Conservation (phyloP, 1,140 invertebrate species). For the Helicoverpa armigera region DNA sequence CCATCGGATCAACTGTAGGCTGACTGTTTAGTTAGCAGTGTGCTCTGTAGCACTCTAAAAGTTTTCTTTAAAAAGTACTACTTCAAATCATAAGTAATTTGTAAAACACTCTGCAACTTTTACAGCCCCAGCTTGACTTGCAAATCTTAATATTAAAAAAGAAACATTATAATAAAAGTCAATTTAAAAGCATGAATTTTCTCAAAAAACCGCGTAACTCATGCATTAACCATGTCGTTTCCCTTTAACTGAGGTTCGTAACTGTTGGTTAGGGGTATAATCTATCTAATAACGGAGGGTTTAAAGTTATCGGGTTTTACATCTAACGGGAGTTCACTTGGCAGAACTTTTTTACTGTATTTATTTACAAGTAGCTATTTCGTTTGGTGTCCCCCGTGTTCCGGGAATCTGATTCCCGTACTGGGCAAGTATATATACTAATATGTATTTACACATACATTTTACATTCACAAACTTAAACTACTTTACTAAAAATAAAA, state of each 20-base stretch:
- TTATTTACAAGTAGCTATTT: neutral
- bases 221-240: conserved; percentile 25
- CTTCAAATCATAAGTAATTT: no score
- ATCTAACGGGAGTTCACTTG: conserved; percentile 1
- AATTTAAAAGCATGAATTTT: conserved; percentile 17
- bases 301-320: conserved; percentile 26
- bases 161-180: conserved; percentile 9
- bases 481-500: no score
- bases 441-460: no score
- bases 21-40: no score
- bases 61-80: no score
- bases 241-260: conserved; percentile 29
- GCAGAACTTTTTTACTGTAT: neutral
- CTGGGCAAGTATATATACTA: no score
- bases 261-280: conserved; percentile 36
- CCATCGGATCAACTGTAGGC: no score
- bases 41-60: no score
- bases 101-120: neutral
- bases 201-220: conserved; percentile 20
- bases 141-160: neutral
- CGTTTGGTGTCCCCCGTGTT: no score
- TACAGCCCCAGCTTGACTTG: neutral
- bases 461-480: no score
- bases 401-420: no score
- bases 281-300: conserved; percentile 37